Base-by-base conservation (phyloP, 1,140 invertebrate genomes). In the Gryon sp. region DNA sequence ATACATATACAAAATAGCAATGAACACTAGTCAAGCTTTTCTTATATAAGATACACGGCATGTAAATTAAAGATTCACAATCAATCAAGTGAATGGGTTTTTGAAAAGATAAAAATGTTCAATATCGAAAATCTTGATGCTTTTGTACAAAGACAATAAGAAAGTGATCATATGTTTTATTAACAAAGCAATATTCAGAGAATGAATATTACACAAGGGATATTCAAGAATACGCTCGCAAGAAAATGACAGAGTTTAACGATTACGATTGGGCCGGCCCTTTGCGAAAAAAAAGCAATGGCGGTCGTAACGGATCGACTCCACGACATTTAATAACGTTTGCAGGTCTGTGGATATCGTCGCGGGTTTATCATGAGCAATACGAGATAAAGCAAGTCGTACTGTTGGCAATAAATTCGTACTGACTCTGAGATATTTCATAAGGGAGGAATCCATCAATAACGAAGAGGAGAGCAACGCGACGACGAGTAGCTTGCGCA, bases 381-480 rank as follows among this genome's bases (percentile, higher is more conserved):
- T 87, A 84, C 80, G 81, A 86, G 85, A 88, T 87, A 88, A 88
- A 88, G 83, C 84, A 83, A 83, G 76, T 84, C 80, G 80, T 87
- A 86, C 83, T 82, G 80, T 79, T 74, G 62, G 85, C 85, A 88
- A 88, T 89, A 89, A 89, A 89, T 89, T 88, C 83, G 83, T 87
- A 84, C 82, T 50, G 79, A 72, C 81, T 83, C 57, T 69, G 76
- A 87, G 85, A 88, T 89, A 88, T 89, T 88, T 88, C 87, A 89
- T 88, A 89, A 87, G 83, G 87, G 87, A 84, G 83, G 84, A 88
- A 89, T 89, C 86, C 87, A 88, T 89, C 87, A 88, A 89, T 88
- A 89, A 88, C 80, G 53, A 50, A 46, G 46, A 57, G n/a, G 57
- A 73, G 36, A 50, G 65, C 60, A 53, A 19, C 45, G 62, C 76